Evolutionary conservation across 2,113 vertebrate species (phyloP).

Genomic region (Xiphophorus hellerii): DNA sequence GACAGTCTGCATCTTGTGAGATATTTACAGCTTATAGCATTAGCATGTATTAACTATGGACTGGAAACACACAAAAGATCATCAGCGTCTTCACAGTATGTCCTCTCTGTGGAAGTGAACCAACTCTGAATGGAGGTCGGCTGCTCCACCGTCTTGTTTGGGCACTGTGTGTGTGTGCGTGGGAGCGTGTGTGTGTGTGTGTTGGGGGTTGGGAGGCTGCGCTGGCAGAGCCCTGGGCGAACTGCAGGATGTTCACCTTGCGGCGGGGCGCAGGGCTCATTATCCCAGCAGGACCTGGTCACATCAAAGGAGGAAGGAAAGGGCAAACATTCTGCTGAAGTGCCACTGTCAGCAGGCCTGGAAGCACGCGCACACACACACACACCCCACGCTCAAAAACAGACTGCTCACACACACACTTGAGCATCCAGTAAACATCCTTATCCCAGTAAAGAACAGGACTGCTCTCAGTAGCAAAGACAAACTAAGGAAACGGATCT

Average conservation of each 20-base stretch:
- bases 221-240: conserved; percentile 71
- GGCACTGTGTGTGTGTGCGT: conserved; percentile 18
- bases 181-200: conserved; percentile 20
- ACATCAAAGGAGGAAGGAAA: conserved; percentile 84
- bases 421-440: conserved; percentile 42
- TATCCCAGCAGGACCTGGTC: conserved; percentile 82
- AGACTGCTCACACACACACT: conserved; percentile 52
- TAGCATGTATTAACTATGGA: not conserved
- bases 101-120: conserved; percentile 28
- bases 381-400: conserved; percentile 36
- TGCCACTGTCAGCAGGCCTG: conserved; percentile 77
- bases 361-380: conserved; percentile 41
- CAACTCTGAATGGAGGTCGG: conserved; percentile 30
- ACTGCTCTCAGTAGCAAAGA: conserved; percentile 32
- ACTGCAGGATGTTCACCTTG: conserved; percentile 79
- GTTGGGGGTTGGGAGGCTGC: conserved; percentile 53
- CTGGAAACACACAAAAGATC: not conserved
- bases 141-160: conserved; percentile 9
- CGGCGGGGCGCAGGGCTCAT: conserved; percentile 77
- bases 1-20: too few species aligned
- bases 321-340: conserved; percentile 85
- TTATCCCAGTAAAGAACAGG: conserved; percentile 34
- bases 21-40: too few species aligned
- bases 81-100: not conserved
- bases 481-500: not conserved